phyloP scores from a whole-genome alignment of 1,140 invertebrate species.

The Plectus sambesii region DNA sequence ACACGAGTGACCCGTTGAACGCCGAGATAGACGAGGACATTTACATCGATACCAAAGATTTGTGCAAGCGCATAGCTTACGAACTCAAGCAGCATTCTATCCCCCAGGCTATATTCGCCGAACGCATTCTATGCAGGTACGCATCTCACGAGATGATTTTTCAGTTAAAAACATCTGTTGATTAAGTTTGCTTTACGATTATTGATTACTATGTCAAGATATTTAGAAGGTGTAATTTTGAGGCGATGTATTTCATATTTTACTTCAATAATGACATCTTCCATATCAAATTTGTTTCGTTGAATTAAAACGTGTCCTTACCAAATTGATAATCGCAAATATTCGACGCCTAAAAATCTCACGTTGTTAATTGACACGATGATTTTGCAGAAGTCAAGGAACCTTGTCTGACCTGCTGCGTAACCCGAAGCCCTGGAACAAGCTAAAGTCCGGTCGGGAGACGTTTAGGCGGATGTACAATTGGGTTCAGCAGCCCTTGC shows the following conservation, averaged over 20 bases:
- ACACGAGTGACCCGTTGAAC: constrained; percentile 38
- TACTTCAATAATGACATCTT: no score
- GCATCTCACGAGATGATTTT: constrained; percentile 1
- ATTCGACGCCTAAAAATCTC: no score
- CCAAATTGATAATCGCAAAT: no score
- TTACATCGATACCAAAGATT: constrained; percentile 46
- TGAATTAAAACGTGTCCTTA: not conserved
- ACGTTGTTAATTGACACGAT: constrained; percentile 9
- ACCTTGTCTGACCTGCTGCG: constrained; percentile 45
- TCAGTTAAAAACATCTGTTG: no score
- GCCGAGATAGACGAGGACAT: constrained; percentile 45
- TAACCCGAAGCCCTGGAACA: constrained; percentile 46
- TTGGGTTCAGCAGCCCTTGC: constrained; percentile 43
- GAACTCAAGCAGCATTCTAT: constrained; percentile 45
- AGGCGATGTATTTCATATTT: no score
- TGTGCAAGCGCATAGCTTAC: constrained; percentile 43
- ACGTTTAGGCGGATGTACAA: constrained; percentile 46
- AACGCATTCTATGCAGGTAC: constrained; percentile 38
- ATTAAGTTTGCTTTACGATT: no score
- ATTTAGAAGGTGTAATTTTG: no score
- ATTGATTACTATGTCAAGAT: no score
- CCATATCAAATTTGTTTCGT: no score
- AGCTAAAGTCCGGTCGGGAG: constrained; percentile 45
- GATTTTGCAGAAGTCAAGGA: constrained; percentile 38
- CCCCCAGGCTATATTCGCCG: constrained; percentile 45